phyloP scores from a whole-genome alignment of 64 coral and sea anemone genomes.

The Montipora cactus region DNA sequence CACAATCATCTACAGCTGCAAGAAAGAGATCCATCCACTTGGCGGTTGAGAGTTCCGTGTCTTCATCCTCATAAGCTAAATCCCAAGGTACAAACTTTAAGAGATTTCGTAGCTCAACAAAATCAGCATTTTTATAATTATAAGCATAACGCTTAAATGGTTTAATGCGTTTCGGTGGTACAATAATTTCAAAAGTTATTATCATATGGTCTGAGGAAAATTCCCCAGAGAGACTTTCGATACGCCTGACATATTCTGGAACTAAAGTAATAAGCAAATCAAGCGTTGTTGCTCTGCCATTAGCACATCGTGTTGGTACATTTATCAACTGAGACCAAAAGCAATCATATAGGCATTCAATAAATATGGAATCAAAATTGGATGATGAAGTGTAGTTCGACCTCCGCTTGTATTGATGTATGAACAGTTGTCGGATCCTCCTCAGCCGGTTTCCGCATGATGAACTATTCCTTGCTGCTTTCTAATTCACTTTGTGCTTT shows the following conservation, averaged over 20 bases:
- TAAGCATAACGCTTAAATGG: slow-evolving; percentile 7
- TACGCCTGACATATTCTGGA: too few species aligned
- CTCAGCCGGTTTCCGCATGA: slow-evolving; percentile 60
- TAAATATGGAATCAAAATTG: too few species aligned
- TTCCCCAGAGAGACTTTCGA: too few species aligned
- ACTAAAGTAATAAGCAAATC: too few species aligned
- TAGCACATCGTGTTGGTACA: too few species aligned
- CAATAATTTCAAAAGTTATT: too few species aligned
- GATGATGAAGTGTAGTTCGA: background rate
- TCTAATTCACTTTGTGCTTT: slow-evolving; percentile 50
- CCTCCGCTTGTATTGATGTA: slow-evolving; percentile 54
- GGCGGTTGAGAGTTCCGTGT: background rate
- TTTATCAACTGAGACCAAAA: too few species aligned
- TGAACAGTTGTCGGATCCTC: slow-evolving; percentile 61
- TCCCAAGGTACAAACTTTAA: slow-evolving; percentile 11
- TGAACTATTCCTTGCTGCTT: slow-evolving; percentile 67
- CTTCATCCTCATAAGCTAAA: background rate
- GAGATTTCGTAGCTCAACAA: background rate
- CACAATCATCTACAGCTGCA: too few species aligned
- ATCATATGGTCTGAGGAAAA: too few species aligned
- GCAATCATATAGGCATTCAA: too few species aligned
- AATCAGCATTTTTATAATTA: background rate
- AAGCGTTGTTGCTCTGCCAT: too few species aligned
- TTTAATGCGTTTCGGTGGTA: background rate
- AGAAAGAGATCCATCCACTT: background rate